phyloP scores from a whole-genome alignment of 2,113 vertebrate species.

The Melanotaenia duboulayi region DNA sequence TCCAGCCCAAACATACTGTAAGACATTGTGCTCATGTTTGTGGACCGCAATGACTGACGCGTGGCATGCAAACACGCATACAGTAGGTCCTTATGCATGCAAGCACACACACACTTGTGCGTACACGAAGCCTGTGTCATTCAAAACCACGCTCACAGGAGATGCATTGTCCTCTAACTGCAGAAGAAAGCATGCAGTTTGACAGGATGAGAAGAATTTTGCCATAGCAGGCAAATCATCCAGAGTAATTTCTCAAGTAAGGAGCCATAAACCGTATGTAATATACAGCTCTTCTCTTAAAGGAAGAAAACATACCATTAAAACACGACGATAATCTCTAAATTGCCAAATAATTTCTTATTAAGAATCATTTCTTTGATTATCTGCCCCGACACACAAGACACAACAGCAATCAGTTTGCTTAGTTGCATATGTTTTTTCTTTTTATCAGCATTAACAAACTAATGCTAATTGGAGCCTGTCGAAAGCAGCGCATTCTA shows the following conservation, averaged over 20 bases:
- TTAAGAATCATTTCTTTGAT: slow-evolving; percentile 37
- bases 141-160: slow-evolving; percentile 65
- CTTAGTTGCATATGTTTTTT: slow-evolving; percentile 17
- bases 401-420: slow-evolving; percentile 37
- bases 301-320: neutral
- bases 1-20: slow-evolving; percentile 88
- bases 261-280: neutral
- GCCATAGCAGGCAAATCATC: slow-evolving; percentile 31
- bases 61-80: slow-evolving; percentile 75
- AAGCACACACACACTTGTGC: slow-evolving; percentile 32
- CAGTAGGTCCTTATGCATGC: slow-evolving; percentile 63
- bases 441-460: slow-evolving; percentile 52
- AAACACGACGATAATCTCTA: slow-evolving; percentile 2
- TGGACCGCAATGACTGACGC: slow-evolving; percentile 74
- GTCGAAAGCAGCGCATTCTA: slow-evolving; percentile 58
- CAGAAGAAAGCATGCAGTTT: slow-evolving; percentile 72
- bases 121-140: slow-evolving; percentile 48
- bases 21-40: slow-evolving; percentile 85
- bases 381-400: slow-evolving; percentile 23
- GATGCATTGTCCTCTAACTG: slow-evolving; percentile 64
- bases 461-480: slow-evolving; percentile 46
- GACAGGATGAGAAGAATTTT: slow-evolving; percentile 63
- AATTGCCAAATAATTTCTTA: slow-evolving; percentile 16
- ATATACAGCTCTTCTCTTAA: neutral
- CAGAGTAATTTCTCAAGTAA: slow-evolving; percentile 26